Evolutionary conservation across 2,888 invertebrate genomes (phyloP), one percentile per base, ranked within the genome.

Genomic region (Drosophila nigritarsus): DNA sequence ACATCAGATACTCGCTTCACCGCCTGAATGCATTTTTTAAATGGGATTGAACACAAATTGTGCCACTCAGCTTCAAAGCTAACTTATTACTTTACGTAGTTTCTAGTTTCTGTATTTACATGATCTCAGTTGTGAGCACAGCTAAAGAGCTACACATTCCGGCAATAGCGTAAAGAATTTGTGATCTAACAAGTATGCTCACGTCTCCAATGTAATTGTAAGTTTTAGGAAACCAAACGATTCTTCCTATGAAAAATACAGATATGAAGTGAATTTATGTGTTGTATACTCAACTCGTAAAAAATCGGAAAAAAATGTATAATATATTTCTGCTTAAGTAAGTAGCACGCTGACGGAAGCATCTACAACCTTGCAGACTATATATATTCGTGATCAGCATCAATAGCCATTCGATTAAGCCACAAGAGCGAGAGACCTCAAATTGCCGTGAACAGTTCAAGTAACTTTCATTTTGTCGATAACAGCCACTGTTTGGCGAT

Each of bases 1-100:
- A 36, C 51, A 29, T 48, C 27, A 45, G 27, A 49, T 50, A 30
- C 40, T 63, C 51, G 42, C 53, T 53, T 45, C 61, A 55, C 50
- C 54, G 63, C 15, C 54, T 68, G 65, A 75, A 75, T 78, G 77
- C 76, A 75, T 71, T 75, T 79, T 60, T 64, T 71, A 75, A 78
- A 78, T 78, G 76, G 66, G 55, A 71, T 78, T 80, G 64, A 72
- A 75, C 80, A 80, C 77, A 78, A 78, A 80, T 75, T 80, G 80
- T 75, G 80, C 64, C 76, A 78, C 80, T 78, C 76, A 49, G 32
- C 34, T 36, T 42, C 60, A n/a, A 9, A 13, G 55, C 55, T n/a
- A 69, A 56, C 69, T 68, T 60, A 75, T 74, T 68, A 58, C 56
- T 60, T 49, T 50, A 55, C 53, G 53, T 56, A 49, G 4, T 48